phyloP scores from a whole-genome alignment of 2,113 vertebrate genomes.

The Alligator mississippiensis region DNA sequence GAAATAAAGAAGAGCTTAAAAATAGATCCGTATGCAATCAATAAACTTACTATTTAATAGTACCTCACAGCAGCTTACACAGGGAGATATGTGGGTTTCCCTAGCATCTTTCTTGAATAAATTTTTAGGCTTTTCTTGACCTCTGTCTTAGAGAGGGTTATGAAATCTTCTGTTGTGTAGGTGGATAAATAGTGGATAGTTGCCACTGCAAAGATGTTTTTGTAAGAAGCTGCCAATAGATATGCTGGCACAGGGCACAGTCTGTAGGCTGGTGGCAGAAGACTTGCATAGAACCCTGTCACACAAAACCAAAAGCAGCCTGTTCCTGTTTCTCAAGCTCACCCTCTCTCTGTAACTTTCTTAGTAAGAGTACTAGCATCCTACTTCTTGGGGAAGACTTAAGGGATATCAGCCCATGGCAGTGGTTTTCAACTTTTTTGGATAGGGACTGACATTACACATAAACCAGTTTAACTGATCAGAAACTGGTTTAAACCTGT shows the following conservation, averaged over 20 bases:
- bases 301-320: background rate
- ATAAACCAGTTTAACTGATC: no score
- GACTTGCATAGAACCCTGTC: background rate
- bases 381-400: background rate
- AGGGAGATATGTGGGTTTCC: background rate
- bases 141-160: background rate
- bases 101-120: background rate
- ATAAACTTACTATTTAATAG: background rate
- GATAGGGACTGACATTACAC: no score
- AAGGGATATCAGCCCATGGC: background rate
- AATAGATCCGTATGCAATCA: background rate
- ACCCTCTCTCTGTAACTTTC: background rate
- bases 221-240: background rate
- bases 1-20: background rate
- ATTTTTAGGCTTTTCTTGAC: background rate
- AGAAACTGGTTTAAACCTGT: no score
- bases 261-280: background rate
- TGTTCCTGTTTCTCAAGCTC: background rate
- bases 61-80: fast-evolving
- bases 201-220: background rate
- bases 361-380: background rate
- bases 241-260: background rate
- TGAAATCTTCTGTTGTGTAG: background rate
- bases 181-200: background rate
- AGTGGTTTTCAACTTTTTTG: no score